Base-by-base conservation (phyloP, 2,797 vertebrate genomes). In the Sebastes iracundus region DNA sequence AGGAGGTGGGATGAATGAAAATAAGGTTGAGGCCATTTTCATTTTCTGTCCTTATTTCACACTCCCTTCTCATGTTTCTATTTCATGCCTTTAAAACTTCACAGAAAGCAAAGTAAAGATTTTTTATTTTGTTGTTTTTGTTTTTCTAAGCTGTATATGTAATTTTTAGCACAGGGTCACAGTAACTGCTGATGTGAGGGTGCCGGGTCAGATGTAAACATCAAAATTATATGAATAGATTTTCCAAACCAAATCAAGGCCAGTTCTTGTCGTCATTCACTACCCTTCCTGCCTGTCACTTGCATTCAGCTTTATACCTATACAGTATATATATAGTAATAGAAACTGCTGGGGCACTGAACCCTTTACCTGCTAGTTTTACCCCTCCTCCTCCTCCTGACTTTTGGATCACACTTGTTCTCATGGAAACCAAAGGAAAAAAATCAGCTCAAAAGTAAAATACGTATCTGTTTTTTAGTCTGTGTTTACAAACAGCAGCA, bases 1-100 rank as follows among this genome's bases (percentile, higher is more conserved):
- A 69, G 66, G 62, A 72, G 46, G 62, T 66, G 76, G 75, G 62
- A 79, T 81, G 67, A 87, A 85, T 87, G 78, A 73, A 80, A 83
- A 81, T 76, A 70, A 38, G 63, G 27, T 11, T 70, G 7, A 64
- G 3, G 7, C 9, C 63, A 1, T 75, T 85, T 67, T 67, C n/a
- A 66, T 52, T 77, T 53, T 42, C 22, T 63, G 8, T 72, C 33
- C 70, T 62, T 58, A 55, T 55, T 35, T 61, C 52, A 38, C 12
- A 69, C 18, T 58, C 7, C 35, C 53, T 27, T 61, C 53, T 52
- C 32, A 30, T 61, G 4, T 23, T 55, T 32, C 5, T 49, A 2
- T 61, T 52, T 25, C 4, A 63, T 62, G 46, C 6, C 35, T 32
- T 61, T 11, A 42, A 35, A 62, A 27, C 13, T 58, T 25, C 18